Base-by-base conservation (phyloP, 2,888 invertebrate genomes). In the Cyclophora albipunctata region DNA sequence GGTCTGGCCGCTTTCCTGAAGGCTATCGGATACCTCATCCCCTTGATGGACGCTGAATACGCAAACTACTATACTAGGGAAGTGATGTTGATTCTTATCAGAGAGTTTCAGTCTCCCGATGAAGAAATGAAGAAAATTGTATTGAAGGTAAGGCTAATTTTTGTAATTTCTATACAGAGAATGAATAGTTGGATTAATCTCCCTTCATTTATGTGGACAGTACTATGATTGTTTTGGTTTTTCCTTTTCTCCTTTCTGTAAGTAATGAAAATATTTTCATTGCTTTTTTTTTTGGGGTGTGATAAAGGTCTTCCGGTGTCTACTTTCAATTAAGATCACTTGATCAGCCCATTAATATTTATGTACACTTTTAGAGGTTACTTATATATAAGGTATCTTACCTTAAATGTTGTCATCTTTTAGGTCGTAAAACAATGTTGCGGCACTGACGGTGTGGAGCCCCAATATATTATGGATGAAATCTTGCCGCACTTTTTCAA, bases 81-180 rank as follows among this genome's bases (percentile, higher is more conserved):
- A 93, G 99, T 98, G 78, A 98, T 98, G 98, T 73, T 90, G 40
- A 99, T 99, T 81, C 90, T 99, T 34, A 99, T 99, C 68, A 93
- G 99, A 83, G 99, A 99, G 90, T 99, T 99, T 83, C 98, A 98
- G 85, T 99, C 99, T 51, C 99, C 99, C 0, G 99, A 99, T 81
- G 99, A 99, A 82, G 99, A 99, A 91, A 99, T 99, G 99, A 99
- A 99, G 84, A 99, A 99, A 79, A 99, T 99, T 88, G 99, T 99
- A 0, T 90, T 99, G 59, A 99, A 99, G 91, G 96, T 94, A 58
- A 48, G 58, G 20, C 20, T 20, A 20, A 20, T 20, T 20, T 20
- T 20, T 20, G 20, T 20, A 20, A 20, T 20, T 52, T 4, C 34
- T 34, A 34, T 20, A 20, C 34, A n/a, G 20, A 20, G 20, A 20